Evolutionary conservation across 2,888 invertebrate genomes (phyloP), one percentile per base, ranked within the genome.

Genomic region (Pycnomerus fuliginosus): DNA sequence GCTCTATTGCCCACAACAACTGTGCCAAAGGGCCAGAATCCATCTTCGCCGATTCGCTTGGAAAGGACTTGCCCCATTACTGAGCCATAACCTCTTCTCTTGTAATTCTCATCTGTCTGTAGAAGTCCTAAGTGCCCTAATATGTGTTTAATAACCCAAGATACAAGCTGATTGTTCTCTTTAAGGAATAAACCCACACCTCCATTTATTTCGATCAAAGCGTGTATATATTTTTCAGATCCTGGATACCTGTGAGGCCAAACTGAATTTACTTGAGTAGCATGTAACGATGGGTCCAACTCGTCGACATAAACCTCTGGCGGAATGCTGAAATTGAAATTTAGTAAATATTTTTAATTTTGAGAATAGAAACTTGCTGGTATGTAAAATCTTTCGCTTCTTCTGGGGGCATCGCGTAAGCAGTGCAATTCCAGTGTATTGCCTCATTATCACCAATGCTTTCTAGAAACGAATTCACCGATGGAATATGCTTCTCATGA

Each of bases 141-240:
- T 20, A 65, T 62, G 38, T 65, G 65, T 33, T 64, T 63, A 11
- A 72, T 28, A 8, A 55, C 60, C 72, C 73, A 74, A n/a, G 71
- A 64, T 5, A 71, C 58, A 25, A 74, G 48, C 42, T 61, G 52
- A 35, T 67, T 41, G 40, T 60, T 61, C n/a, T n/a, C n/a, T 55
- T 68, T 71, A 2, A 65, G 49, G 48, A 68, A 72, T 2, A 73
- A 42, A 10, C 73, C 73, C 10, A 61, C 27, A 7, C 69, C 67
- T 15, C 59, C 64, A 41, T 71, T 73, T 37, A 63, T 50, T 44
- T 59, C 60, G 16, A 72, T 55, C 10, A 69, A 39, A 20, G 53
- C 50, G 2, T 39, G 44, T 10, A 73, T 28, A 33, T 62, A 66
- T 16, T 62, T 58, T n/a, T 67, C 68, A 4, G 64, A 52, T 11